Conservation (phyloP, 1,140 invertebrate genomes). For the Branchinecta lynchi region DNA sequence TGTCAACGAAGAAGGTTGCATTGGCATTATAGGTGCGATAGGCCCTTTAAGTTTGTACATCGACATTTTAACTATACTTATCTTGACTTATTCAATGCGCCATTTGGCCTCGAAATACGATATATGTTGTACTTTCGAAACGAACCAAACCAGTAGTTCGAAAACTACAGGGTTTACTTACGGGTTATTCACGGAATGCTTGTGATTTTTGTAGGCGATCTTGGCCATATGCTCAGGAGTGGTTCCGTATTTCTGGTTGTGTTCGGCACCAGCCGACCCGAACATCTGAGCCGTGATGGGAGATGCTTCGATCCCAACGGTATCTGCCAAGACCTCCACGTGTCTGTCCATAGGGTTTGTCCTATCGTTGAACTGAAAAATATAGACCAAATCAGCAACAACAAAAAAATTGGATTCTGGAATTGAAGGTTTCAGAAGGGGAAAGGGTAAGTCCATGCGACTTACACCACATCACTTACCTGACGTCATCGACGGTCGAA, state of each 20-base stretch:
- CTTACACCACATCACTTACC: too few species aligned
- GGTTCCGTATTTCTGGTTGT: slow-evolving; percentile 94
- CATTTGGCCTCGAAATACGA: too few species aligned
- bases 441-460: slow-evolving; percentile 10
- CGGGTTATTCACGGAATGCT: slow-evolving; percentile 91
- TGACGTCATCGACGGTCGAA: too few species aligned
- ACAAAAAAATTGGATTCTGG: slow-evolving; percentile 7
- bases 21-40: too few species aligned
- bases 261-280: slow-evolving; percentile 87
- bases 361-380: slow-evolving; percentile 58
- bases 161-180: slow-evolving; percentile 34
- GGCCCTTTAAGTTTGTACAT: too few species aligned
- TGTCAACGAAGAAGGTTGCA: too few species aligned
- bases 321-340: slow-evolving; percentile 64
- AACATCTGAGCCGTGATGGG: slow-evolving; percentile 91
- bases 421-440: slow-evolving; percentile 10
- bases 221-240: slow-evolving; percentile 86
- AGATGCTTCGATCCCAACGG: slow-evolving; percentile 53
- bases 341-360: slow-evolving; percentile 89
- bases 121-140: too few species aligned
- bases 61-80: too few species aligned
- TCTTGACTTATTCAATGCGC: too few species aligned
- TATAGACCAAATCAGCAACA: slow-evolving; percentile 16
- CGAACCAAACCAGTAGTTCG: too few species aligned
- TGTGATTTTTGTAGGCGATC: slow-evolving; percentile 94